These are phyloP conservation scores for Gerris lacustris DNA, from an alignment of 2,888 invertebrate species.

Conservation along the genomic window DNA sequence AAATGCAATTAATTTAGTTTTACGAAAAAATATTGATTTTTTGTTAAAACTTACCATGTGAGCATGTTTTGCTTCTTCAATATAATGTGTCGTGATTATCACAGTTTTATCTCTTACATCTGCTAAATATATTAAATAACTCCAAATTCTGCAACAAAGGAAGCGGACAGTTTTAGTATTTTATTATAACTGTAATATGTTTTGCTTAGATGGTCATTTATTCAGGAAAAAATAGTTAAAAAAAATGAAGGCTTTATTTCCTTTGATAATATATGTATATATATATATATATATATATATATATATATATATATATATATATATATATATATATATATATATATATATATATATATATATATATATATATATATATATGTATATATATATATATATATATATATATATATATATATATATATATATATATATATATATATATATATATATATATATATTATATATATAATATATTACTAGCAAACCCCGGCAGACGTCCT, in stretches of 20 bases:
- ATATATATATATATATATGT: no score
- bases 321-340: constrained; percentile 9
- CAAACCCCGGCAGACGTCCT: no score
- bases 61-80: constrained; percentile 6
- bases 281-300: constrained; percentile 12
- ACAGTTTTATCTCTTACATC: not conserved
- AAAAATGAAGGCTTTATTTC: not conserved
- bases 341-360: constrained; percentile 3
- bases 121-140: not conserved
- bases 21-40: no score
- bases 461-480: no score
- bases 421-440: no score
- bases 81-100: constrained; percentile 5
- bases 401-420: no score
- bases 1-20: no score
- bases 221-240: not conserved
- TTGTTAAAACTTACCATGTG: not conserved
- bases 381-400: no score
- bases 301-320: constrained; percentile 12
- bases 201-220: not conserved
- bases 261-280: not conserved
- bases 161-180: not conserved
- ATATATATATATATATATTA: no score
- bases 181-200: not conserved
- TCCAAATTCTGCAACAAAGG: not conserved